Evolutionary conservation across 2,888 invertebrate genomes (phyloP), one percentile per base, ranked within the genome.

Genomic region (Crematogaster levior): DNA sequence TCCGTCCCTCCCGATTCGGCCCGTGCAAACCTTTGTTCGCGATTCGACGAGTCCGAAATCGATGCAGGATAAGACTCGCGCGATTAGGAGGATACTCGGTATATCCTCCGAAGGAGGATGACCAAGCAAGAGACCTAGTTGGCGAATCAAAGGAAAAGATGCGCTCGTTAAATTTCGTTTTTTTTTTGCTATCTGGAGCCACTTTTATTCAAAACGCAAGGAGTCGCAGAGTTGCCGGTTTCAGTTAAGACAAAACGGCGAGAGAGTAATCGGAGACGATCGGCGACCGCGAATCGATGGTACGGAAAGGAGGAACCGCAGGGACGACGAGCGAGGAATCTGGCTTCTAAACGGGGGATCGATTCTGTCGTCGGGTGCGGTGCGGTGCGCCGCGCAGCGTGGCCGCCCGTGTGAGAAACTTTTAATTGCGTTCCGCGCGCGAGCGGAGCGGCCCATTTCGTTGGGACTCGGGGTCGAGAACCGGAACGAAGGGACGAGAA

Each of bases 381-480:
- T 12, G 85, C 83, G 58, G 60, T n/a, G 73, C 30, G 21, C 34
- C 34, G 40, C 27, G 40, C 65, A 37, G 87, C 86, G 82, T 82
- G 83, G 84, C 79, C 77, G 82, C 83, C 87, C 91, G 82, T 87
- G 91, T 91, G 91, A 88, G 91, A 92, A 92, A 92, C 91, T 92
- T 92, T 92, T 92, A 92, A 92, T 92, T 92, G 90, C 91, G 91
- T 90, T 91, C 90, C 91, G 89, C 90, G 87, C 88, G 89, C 88
- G 75, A 84, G 79, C 88, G 68, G 37, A 68, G 68, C 77, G 68
- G 84, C 88, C 84, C 84, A 79, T 81, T 85, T 87, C 87, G 85
- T 72, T 60, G 53, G 63, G 37, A 70, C 75, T 75, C 30, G 75
- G 34, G 84, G 46, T 43, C 70, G 61, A 77, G 77, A 81, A 85